These are phyloP conservation scores for Esox masquinongy DNA, from an alignment of 2,797 vertebrate genomes.

Conservation along the genomic window DNA sequence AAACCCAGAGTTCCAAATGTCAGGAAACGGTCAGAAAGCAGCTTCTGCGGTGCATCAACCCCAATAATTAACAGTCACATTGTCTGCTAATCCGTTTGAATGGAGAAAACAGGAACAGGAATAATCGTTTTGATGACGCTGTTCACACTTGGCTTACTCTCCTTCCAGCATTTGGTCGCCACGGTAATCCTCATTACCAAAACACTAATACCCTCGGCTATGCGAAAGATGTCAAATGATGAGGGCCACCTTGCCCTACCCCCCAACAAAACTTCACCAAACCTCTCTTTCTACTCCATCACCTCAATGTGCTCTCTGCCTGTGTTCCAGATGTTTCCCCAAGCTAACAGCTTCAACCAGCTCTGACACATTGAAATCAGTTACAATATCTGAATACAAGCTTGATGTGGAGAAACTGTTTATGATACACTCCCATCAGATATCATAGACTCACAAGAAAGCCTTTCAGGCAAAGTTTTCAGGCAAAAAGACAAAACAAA, in stretches of 20 bases:
- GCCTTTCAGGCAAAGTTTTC: too few relatives aligned
- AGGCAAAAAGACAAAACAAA: too few relatives aligned
- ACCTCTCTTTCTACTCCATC: constrained; percentile 35
- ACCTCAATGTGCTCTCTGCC: constrained; percentile 28
- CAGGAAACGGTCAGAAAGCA: constrained; percentile 50
- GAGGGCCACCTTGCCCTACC: neutral
- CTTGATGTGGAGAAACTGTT: too few relatives aligned
- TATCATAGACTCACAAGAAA: too few relatives aligned
- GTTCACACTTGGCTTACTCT: constrained; percentile 53
- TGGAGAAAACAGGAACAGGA: constrained; percentile 57
- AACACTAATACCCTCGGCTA: constrained; percentile 60
- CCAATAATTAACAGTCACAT: constrained; percentile 70
- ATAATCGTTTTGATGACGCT: constrained; percentile 66
- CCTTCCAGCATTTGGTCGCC: constrained; percentile 61
- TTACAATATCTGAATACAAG: too few relatives aligned
- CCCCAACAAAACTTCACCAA: constrained; percentile 46
- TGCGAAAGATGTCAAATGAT: constrained; percentile 27
- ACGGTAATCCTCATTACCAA: constrained; percentile 67
- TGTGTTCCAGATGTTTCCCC: too few relatives aligned
- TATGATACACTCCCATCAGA: too few relatives aligned
- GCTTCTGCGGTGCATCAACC: constrained; percentile 55
- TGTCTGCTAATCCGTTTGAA: constrained; percentile 76
- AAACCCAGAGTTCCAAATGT: constrained; percentile 18
- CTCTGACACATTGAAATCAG: too few relatives aligned
- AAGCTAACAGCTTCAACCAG: too few relatives aligned